phyloP scores from a whole-genome alignment of 2,888 invertebrate species.

The Chrysodeixis includens region DNA sequence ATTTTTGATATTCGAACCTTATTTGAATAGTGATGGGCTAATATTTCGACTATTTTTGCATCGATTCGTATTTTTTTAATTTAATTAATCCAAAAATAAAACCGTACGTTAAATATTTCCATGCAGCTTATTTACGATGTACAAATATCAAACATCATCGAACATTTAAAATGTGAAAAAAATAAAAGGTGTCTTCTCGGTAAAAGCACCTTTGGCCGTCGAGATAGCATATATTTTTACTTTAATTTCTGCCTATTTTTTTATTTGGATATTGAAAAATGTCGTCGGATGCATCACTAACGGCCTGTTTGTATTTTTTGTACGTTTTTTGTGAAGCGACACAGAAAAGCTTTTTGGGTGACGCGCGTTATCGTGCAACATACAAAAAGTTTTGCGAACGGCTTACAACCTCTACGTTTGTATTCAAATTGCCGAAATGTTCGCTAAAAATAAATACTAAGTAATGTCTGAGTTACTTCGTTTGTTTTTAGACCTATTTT shows the following conservation, averaged over 20 bases:
- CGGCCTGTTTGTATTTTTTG: constrained; percentile 64
- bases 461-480: constrained; percentile 37
- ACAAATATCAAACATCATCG: constrained; percentile 14
- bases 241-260: constrained; percentile 65
- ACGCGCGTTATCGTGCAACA: constrained; percentile 81
- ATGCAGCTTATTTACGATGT: constrained; percentile 10
- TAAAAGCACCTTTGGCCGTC: constrained; percentile 54
- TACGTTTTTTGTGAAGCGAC: constrained; percentile 75
- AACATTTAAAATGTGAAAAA: constrained; percentile 12
- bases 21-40: constrained; percentile 62
- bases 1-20: constrained; percentile 78
- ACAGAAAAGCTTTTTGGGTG: constrained; percentile 88
- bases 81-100: constrained; percentile 25
- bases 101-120: constrained; percentile 10
- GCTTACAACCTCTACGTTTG: constrained; percentile 68
- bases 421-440: constrained; percentile 74
- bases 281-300: constrained; percentile 80
- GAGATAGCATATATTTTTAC: constrained; percentile 62
- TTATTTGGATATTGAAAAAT: constrained; percentile 82
- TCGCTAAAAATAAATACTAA: constrained; percentile 36
- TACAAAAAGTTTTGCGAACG: constrained; percentile 70
- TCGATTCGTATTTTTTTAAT: constrained; percentile 29
- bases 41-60: constrained; percentile 51
- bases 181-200: constrained; percentile 34
- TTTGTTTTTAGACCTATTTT: constrained; percentile 38